These are phyloP conservation scores for Papilio protenor DNA, from an alignment of 2,888 invertebrate genomes.

Conservation along the genomic window DNA sequence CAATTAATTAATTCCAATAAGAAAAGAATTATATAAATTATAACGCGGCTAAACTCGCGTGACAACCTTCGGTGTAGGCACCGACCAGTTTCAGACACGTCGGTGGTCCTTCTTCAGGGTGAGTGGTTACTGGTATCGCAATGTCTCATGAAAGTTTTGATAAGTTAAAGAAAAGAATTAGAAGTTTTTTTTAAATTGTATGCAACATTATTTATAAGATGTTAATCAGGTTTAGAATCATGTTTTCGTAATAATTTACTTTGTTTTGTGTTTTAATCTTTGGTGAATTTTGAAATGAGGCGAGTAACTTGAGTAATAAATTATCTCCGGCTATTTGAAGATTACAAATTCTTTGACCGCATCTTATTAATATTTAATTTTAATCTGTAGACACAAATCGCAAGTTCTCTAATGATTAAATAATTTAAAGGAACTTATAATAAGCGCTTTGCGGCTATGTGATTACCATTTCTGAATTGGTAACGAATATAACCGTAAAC, in stretches of 20 bases:
- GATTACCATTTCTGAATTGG: not conserved
- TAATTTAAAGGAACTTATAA: not conserved
- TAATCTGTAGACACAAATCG: constrained; percentile 10
- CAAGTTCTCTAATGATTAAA: not conserved
- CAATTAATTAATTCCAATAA: not conserved
- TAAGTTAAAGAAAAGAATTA: too few species aligned
- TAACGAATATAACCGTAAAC: not conserved
- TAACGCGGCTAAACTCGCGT: too few species aligned
- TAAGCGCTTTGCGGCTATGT: not conserved
- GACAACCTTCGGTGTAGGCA: too few species aligned
- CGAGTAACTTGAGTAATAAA: constrained; percentile 27
- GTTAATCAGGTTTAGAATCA: not conserved
- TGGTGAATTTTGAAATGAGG: constrained; percentile 21
- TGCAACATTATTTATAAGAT: not conserved
- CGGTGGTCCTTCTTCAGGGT: too few species aligned
- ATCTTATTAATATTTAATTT: constrained; percentile 42
- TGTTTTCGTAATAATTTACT: constrained; percentile 10
- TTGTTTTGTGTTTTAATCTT: constrained; percentile 34
- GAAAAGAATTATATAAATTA: too few species aligned
- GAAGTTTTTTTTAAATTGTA: too few species aligned
- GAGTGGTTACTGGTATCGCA: too few species aligned
- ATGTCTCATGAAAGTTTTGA: too few species aligned
- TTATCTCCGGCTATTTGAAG: constrained; percentile 28
- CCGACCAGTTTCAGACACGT: too few species aligned
- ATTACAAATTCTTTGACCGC: constrained; percentile 42